Base-by-base conservation (phyloP, 2,113 vertebrate genomes). In the Cnemophilus loriae region DNA sequence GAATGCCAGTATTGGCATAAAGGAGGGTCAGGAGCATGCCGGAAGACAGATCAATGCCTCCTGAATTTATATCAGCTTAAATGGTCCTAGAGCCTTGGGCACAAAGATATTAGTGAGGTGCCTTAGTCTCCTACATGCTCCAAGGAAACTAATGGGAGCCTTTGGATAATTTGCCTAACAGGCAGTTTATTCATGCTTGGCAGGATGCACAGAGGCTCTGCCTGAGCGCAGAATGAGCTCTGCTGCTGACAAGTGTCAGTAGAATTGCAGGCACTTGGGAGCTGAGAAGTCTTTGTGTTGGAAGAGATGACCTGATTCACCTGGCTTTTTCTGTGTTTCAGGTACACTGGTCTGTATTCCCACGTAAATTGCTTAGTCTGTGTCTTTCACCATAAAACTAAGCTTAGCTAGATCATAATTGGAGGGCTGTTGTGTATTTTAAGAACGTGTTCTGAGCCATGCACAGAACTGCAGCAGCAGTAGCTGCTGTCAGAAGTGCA, bases 391-490 rank as follows among this genome's bases (percentile, higher is more conserved):
- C n/a, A 8, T 61, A 13, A 63, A 59, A 49, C 33, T 30, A 7
- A 76, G 19, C 13, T 83, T 39, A 37, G 32, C 8, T 69, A 17
- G 46, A 7, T 44, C 6, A 4, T 12, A 16, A 14, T 55, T 88
- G 47, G 6, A 2, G 57, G 74, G 50, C 33, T 83, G 11, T 27
- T 79, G 8, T 39, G 10, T 39, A 2, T 73, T 89, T 83, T 37
- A 30, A 57, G 52, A 24, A 30, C 37, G 47, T 0, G 0, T 53
- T 77, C 69, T 55, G 64, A 63, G 20, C 39, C 37, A 3, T 75
- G 7, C 16, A 22, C 44, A 32, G 37, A 56, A 5, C 69, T 76
- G 65, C 9, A 22, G 9, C 20, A 67, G 49, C 46, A 75, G 56
- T 42, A 67, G 65, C 35, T 82, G 13, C 55, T 69, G 3, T 35